Conservation (phyloP, 2,797 vertebrate species). For the Falco novaeseelandiae region DNA sequence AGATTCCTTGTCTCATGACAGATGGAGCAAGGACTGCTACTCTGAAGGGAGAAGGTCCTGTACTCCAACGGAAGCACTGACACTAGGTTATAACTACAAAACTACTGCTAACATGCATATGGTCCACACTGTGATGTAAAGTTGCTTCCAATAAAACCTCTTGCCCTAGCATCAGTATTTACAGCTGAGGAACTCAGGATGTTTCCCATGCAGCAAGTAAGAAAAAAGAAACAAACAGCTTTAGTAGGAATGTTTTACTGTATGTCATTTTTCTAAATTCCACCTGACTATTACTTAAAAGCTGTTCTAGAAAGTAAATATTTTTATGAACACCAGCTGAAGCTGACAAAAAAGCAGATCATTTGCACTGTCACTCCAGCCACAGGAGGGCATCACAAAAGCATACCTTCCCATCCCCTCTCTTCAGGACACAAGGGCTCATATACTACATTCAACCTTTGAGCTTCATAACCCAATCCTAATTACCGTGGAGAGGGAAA, state of each 20-base stretch:
- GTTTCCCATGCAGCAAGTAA: neutral
- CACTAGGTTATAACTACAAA: neutral
- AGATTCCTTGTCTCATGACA: neutral
- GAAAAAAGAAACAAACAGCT: neutral
- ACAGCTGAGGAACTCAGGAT: neutral
- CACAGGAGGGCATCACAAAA: neutral
- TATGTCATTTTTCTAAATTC: neutral
- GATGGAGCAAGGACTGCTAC: neutral
- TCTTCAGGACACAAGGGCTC: neutral
- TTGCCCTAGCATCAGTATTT: neutral
- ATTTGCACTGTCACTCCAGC: neutral
- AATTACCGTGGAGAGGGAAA: neutral
- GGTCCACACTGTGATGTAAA: neutral
- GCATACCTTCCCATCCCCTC: neutral
- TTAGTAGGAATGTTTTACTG: neutral
- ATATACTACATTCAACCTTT: neutral
- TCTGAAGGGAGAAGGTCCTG: neutral
- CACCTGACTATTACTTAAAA: neutral
- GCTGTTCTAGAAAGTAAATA: neutral
- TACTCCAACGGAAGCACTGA: neutral
- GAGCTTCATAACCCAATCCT: neutral
- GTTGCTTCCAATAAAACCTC: neutral
- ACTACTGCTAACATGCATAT: neutral
- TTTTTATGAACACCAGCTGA: neutral
- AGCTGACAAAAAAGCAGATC: neutral